Base-by-base conservation (phyloP, 2,113 vertebrate species). In the Microtus richardsoni region DNA sequence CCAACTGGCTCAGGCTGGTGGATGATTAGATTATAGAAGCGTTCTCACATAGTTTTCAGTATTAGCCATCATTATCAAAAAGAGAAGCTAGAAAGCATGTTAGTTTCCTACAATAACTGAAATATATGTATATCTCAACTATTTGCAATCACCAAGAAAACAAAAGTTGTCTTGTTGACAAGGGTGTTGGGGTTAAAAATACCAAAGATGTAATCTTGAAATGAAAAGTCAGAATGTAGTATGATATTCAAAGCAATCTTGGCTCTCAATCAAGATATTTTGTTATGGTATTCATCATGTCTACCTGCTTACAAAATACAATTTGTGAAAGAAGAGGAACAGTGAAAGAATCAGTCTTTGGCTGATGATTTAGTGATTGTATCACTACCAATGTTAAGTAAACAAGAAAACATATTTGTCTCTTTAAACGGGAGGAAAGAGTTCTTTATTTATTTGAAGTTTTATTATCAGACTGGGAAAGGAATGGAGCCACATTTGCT, bases 301-400 rank as follows among this genome's bases (percentile, higher is more conserved):
- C 10, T n/a, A 88, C 8, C 47, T 87, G 39, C 28, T 70, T 41
- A 0, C 30, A 36, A 91, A 87, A 77, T 13, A 71, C 17, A 91
- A 71, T 47, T 47, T 70, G 14, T 7, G 64, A 41, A 60, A 71
- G 22, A n/a, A 94, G 85, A 64, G 22, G 88, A 85, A 4, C 17
- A 66, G 5, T 80, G 21, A 84, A 82, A 70, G 54, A 58, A 22
- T 91, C 68, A 83, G 17, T 87, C 44, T 71, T 87, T 39, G 77
- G 88, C 88, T 87, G 24, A 74, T 28, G 11, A 44, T 88, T 87
- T 85, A 93, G 80, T 97, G 64, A 91, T 54, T 91, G 12, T 26
- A 89, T 94, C 70, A 92, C 36, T 39, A 84, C 30, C 70, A 97
- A 91, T 89, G 44, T 73, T 96, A 96, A 97, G 28, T 80, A 97